phyloP scores from a whole-genome alignment of 1,140 invertebrate genomes.

The Meloidogyne chitwoodi region DNA sequence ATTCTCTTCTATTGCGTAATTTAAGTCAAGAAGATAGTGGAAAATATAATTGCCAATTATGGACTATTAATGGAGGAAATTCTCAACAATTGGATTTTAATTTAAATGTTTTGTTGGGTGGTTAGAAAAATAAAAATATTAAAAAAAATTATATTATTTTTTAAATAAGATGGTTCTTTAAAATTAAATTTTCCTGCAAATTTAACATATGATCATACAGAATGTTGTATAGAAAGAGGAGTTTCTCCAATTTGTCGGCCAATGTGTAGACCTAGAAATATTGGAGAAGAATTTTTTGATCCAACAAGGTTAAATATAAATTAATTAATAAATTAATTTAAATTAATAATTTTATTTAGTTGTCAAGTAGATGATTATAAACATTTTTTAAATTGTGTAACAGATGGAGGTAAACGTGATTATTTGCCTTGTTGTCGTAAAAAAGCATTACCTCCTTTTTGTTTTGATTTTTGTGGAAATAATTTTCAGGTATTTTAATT shows the following conservation, averaged over 20 bases:
- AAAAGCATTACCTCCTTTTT: constrained; percentile 36
- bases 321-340: constrained; percentile 7
- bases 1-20: constrained; percentile 37
- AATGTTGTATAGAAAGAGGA: constrained; percentile 42
- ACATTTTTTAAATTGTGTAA: constrained; percentile 40
- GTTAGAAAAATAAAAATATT: neutral
- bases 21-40: constrained; percentile 38
- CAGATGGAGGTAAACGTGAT: constrained; percentile 32
- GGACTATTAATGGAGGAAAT: neutral
- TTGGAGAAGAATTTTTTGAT: constrained; percentile 45
- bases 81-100: constrained; percentile 48
- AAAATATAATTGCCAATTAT: constrained; percentile 40
- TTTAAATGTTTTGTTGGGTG: constrained; percentile 41
- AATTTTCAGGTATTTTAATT: constrained; percentile 27
- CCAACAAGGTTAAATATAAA: constrained; percentile 34
- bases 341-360: neutral
- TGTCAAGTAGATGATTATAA: constrained; percentile 37
- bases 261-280: constrained; percentile 45
- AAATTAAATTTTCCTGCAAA: constrained; percentile 32
- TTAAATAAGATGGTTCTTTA: neutral
- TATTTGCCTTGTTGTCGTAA: constrained; percentile 45
- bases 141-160: neutral
- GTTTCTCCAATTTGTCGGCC: constrained; percentile 39
- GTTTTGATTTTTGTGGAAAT: constrained; percentile 42
- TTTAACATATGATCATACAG: constrained; percentile 41